Base-by-base conservation (phyloP, 2,797 vertebrate species). In the Labroides dimidiatus region DNA sequence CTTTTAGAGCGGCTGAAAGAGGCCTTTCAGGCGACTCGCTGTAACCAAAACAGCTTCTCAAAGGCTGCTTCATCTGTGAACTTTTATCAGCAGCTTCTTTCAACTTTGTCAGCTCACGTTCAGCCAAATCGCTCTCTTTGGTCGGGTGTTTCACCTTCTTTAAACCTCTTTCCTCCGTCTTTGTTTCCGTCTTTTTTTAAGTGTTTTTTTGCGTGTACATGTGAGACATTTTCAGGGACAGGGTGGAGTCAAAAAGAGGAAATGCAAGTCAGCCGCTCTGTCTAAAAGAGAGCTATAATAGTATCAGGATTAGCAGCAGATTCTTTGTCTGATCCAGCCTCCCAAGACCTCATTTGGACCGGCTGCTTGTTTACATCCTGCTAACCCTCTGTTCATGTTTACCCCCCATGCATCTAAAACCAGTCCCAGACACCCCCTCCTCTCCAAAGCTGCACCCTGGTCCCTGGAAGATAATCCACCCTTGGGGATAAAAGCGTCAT, bases 281-380 rank as follows among this genome's bases (percentile, higher is more conserved):
- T 63, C 77, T 75, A 64, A 66, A 51, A 64, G 78, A 56, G 76
- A 71, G 84, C 84, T 91, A 85, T 85, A 69, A 78, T 73, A 78
- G 83, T 72, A 75, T 85, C 71, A 65, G 84, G 91, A 91, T 93
- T 92, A 91, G 83, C 70, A 0, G 61, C 65, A 84, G 81, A 80
- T 78, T 89, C 91, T 90, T 92, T 93, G 92, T 93, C 90, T 91
- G 21, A 89, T 85, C 80, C 76, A 57, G 33, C 30, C 81, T 78
- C 78, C 73, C 45, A 60, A 72, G 83, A 77, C 61, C 68, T 53
- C n/a, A 9, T 62, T n/a, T 47, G 52, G 48, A 54, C 59, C 48
- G 37, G 63, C 54, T 68, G 79, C 82, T 81, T 90, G 83, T 91
- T 83, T 80, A 84, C 73, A 77, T 64, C 73, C 57, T n/a, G 1